Evolutionary conservation across 1,140 invertebrate species (phyloP).

Genomic region (Drosophila subobscura): DNA sequence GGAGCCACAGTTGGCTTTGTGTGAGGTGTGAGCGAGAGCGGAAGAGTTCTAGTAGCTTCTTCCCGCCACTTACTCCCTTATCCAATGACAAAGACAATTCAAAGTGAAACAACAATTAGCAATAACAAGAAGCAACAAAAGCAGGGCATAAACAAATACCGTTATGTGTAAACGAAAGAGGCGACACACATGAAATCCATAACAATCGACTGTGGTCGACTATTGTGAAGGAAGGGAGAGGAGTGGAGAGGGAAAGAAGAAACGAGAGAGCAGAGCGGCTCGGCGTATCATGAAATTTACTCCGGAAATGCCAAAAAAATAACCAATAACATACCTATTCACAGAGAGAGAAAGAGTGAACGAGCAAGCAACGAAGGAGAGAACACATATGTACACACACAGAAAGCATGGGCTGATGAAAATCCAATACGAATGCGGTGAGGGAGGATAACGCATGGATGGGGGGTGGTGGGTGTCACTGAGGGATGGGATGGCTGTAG

Average conservation of each 20-base stretch:
- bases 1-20: too few relatives aligned
- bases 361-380: conserved; percentile 1
- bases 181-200: conserved; percentile 18
- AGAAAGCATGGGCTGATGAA: conserved; percentile 17
- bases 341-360: conserved; percentile 18
- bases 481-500: too few relatives aligned
- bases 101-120: conserved; percentile 45
- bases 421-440: conserved; percentile 51
- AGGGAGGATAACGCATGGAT: neutral
- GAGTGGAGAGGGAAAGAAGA: conserved; percentile 1
- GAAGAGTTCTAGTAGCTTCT: neutral
- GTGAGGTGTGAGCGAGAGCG: neutral
- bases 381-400: neutral
- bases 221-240: neutral
- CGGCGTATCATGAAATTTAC: conserved; percentile 73
- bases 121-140: conserved; percentile 33
- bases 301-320: conserved; percentile 80
- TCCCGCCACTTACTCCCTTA: too few relatives aligned
- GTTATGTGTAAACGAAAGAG: conserved; percentile 49
- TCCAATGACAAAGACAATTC: conserved; percentile 10
- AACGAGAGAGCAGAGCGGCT: conserved; percentile 27
- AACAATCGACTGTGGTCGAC: neutral
- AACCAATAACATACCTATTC: conserved; percentile 52
- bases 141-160: conserved; percentile 32
- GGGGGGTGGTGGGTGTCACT: neutral